Evolutionary conservation across 2,113 vertebrate species (phyloP).

Genomic region (Hypocryptadius cinnamomeus): DNA sequence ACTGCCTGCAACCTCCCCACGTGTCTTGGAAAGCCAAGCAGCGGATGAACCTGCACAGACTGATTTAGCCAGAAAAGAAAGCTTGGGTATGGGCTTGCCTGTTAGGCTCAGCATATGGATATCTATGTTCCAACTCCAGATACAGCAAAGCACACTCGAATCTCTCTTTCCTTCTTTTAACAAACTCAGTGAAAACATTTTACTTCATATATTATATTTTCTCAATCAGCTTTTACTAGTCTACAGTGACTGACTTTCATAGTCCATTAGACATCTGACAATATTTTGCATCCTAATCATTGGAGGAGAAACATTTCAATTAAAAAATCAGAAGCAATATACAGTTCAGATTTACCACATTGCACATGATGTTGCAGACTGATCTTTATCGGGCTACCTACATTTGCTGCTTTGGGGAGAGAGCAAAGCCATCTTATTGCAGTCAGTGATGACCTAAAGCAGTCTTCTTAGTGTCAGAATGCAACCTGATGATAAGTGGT

Average conservation of each 20-base stretch:
- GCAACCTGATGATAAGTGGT: neutral
- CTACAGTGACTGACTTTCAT: neutral
- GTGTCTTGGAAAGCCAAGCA: neutral
- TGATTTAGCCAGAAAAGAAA: neutral
- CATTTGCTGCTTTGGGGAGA: neutral
- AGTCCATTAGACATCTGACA: neutral
- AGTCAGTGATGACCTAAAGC: neutral
- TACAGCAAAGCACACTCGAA: neutral
- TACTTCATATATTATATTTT: neutral
- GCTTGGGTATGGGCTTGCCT: neutral
- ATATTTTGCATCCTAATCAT: neutral
- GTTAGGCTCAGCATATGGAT: neutral
- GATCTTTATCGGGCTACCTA: neutral
- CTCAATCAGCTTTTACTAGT: neutral
- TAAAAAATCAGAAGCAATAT: neutral
- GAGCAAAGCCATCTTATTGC: neutral
- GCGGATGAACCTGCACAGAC: neutral
- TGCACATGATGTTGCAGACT: accelerated
- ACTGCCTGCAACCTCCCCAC: neutral
- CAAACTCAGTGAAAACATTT: neutral
- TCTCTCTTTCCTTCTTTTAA: neutral
- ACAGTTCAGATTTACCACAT: neutral
- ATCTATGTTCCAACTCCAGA: neutral
- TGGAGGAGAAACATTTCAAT: neutral
- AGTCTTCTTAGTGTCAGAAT: neutral